Evolutionary conservation across 2,113 vertebrate genomes (phyloP).

Genomic region (Talpa occidentalis): DNA sequence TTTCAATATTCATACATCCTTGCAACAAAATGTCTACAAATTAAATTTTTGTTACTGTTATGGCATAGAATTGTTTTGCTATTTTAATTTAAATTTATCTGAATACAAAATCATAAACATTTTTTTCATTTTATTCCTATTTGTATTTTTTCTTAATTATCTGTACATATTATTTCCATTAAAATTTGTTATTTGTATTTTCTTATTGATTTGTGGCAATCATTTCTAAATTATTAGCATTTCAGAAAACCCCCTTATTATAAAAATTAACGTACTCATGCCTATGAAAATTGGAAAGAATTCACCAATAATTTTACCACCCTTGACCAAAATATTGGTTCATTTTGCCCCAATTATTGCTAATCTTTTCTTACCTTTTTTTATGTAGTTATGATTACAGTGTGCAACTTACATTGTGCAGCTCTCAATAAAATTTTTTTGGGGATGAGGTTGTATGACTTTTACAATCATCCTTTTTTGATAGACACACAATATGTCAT

Average conservation of each 20-base stretch:
- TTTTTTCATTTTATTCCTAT: slow-evolving; percentile 31
- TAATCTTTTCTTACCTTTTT: slow-evolving; percentile 24
- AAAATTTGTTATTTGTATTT: neutral
- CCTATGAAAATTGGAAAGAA: slow-evolving; percentile 35
- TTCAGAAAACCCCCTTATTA: neutral
- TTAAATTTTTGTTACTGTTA: slow-evolving; percentile 33
- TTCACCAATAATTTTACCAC: neutral
- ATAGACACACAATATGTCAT: neutral
- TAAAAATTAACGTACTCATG: neutral
- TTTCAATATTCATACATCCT: neutral
- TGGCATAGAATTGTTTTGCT: neutral
- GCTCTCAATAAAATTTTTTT: neutral
- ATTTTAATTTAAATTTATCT: slow-evolving; percentile 35
- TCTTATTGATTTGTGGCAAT: neutral
- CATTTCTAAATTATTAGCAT: slow-evolving; percentile 12
- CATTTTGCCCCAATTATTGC: neutral
- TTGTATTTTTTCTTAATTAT: slow-evolving; percentile 42
- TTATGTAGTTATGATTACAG: neutral
- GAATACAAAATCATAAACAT: neutral
- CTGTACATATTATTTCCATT: neutral
- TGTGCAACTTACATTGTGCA: neutral
- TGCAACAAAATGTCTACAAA: neutral
- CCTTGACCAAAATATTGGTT: neutral
- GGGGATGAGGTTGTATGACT: neutral
- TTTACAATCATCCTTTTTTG: slow-evolving; percentile 1